phyloP scores from a whole-genome alignment of 1,140 invertebrate genomes.

The Anastrepha obliqua region DNA sequence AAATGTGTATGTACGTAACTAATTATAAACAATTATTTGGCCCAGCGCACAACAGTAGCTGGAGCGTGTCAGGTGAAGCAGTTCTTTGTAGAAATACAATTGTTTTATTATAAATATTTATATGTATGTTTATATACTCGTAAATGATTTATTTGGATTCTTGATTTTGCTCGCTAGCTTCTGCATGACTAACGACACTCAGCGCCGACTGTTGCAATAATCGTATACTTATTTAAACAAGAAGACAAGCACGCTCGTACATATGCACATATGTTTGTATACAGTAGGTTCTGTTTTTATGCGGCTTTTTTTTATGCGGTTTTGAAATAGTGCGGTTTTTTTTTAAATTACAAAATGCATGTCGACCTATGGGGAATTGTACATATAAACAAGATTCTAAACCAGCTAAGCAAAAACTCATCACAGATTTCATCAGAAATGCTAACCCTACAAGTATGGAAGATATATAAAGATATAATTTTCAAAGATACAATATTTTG shows the following conservation, averaged over 20 bases:
- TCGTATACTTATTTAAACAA: too few species aligned
- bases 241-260: background rate
- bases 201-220: background rate
- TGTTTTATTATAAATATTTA: background rate
- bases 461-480: too few species aligned
- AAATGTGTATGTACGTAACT: background rate
- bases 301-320: too few species aligned
- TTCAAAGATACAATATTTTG: too few species aligned
- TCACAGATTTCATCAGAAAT: too few species aligned
- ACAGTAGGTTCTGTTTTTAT: too few species aligned
- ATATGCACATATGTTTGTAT: background rate
- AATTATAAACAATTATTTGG: background rate
- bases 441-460: too few species aligned
- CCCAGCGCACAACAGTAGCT: background rate
- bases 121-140: background rate
- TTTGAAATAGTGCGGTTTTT: too few species aligned
- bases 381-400: too few species aligned
- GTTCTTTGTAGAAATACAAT: background rate
- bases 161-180: background rate
- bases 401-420: too few species aligned
- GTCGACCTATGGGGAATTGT: too few species aligned
- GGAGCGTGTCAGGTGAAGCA: background rate
- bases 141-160: background rate
- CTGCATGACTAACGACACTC: background rate
- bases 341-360: too few species aligned